Conservation (phyloP, 1,140 invertebrate genomes). For the Tetramorium parvispinum region DNA sequence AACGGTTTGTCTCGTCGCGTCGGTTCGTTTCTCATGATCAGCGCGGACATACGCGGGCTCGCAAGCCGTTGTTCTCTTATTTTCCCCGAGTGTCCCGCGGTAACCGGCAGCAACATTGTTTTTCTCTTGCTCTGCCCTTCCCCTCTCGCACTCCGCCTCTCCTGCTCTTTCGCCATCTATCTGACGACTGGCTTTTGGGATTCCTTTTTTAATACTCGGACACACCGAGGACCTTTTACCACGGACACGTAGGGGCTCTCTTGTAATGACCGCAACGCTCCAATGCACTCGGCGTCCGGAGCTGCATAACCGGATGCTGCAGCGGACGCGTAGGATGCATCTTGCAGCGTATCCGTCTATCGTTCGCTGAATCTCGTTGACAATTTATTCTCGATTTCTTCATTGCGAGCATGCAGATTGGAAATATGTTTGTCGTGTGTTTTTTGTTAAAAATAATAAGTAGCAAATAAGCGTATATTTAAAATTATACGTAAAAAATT, state of each 20-base stretch:
- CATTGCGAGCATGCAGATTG: background rate
- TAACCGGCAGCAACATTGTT: slow-evolving; percentile 72
- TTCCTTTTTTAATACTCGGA: slow-evolving; percentile 69
- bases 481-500: background rate
- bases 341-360: slow-evolving; percentile 35
- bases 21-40: slow-evolving; percentile 68
- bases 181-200: slow-evolving; percentile 64
- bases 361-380: slow-evolving; percentile 37
- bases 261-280: slow-evolving; percentile 74
- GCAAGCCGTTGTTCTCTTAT: slow-evolving; percentile 62
- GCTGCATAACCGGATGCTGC: slow-evolving; percentile 59
- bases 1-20: slow-evolving; percentile 24
- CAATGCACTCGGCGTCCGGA: slow-evolving; percentile 63
- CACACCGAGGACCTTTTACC: slow-evolving; percentile 70
- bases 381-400: slow-evolving; percentile 22
- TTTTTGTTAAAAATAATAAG: background rate
- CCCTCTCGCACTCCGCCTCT: slow-evolving; percentile 24
- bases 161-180: slow-evolving; percentile 56
- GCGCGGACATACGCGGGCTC: slow-evolving; percentile 47
- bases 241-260: slow-evolving; percentile 68
- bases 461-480: background rate
- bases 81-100: slow-evolving; percentile 70
- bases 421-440: background rate
- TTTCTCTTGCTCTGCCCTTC: slow-evolving; percentile 64
- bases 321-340: slow-evolving; percentile 51